Evolutionary conservation across 2,113 vertebrate genomes (phyloP).

Genomic region (Leiothrix lutea): DNA sequence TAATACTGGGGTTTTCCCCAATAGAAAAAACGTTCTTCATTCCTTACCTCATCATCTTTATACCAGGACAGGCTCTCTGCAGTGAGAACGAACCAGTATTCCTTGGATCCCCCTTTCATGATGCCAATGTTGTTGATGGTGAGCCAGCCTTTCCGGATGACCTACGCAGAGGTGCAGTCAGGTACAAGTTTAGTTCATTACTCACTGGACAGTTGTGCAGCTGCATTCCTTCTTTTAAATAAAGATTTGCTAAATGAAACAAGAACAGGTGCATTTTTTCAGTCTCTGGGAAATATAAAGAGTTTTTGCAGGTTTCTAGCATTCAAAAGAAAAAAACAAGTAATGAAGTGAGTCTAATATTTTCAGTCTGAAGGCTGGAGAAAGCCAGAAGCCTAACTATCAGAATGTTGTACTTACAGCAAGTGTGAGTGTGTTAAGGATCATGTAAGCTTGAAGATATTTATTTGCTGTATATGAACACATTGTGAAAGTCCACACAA

Average conservation of each 20-base stretch:
- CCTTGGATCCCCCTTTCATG: conserved; percentile 98
- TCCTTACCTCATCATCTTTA: conserved; percentile 95
- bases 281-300: not conserved
- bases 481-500: not conserved
- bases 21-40: not conserved
- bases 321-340: not conserved
- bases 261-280: not conserved
- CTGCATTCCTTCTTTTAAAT: not conserved
- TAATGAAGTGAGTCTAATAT: not conserved
- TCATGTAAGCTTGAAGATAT: not conserved
- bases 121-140: conserved; percentile 96
- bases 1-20: not conserved
- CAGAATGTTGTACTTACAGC: not conserved
- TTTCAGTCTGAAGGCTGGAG: not conserved
- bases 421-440: not conserved
- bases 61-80: conserved; percentile 98
- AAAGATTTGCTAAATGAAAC: not conserved
- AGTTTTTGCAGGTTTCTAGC: not conserved
- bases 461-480: not conserved
- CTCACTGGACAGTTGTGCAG: not conserved
- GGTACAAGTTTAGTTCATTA: conserved; percentile 21
- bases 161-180: conserved; percentile 74
- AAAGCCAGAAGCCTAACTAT: not conserved
- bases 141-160: conserved; percentile 91
- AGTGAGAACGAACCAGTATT: conserved; percentile 96